Evolutionary conservation across 2,888 invertebrate genomes (phyloP), one percentile per base, ranked within the genome.

Genomic region (Chloromyia formosa): DNA sequence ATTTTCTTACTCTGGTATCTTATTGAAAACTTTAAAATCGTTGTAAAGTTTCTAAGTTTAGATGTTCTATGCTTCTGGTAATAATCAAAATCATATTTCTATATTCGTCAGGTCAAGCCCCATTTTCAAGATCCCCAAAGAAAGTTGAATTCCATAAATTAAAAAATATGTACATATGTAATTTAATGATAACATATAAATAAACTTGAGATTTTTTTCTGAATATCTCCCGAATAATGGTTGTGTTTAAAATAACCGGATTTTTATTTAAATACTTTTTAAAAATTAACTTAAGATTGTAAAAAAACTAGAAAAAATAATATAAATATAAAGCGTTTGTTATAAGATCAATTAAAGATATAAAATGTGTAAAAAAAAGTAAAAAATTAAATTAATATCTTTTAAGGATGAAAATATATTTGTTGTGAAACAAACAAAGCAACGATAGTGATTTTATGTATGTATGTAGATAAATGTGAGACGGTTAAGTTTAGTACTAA

Each of bases 211-310:
- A 64, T 64, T 42, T 42, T 64, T n/a, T 64, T 18, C 42, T 40
- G 16, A 40, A 42, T 42, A 7, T 12, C 18, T 56, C 18, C 18
- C n/a, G 23, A 64, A 18, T 7, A 18, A 64, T 40, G 64, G 64
- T 64, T 64, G 64, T 64, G 64, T 64, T 64, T 42, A 42, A 64
- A 14, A 64, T 64, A 27, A 27, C 22, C 18, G 16, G 56, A 2
- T 5, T n/a, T 20, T 56, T 23, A 18, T 64, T 42, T 5, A 27
- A 12, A 14, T 10, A 18, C 1, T 58, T 18, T 58, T 58, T 5
- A 9, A 18, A 58, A 18, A 18, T 18, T 16, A 58, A 58, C 12
- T 18, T 18, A 58, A 58, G 20, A 58, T 58, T 16, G 54, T 54
- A 20, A 18, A 58, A 3, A 58, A 58, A 58, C 20, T 18, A 58